These are phyloP conservation scores for Lasioglossum marginatum DNA, from an alignment of 2,888 invertebrate genomes.

Conservation along the genomic window DNA sequence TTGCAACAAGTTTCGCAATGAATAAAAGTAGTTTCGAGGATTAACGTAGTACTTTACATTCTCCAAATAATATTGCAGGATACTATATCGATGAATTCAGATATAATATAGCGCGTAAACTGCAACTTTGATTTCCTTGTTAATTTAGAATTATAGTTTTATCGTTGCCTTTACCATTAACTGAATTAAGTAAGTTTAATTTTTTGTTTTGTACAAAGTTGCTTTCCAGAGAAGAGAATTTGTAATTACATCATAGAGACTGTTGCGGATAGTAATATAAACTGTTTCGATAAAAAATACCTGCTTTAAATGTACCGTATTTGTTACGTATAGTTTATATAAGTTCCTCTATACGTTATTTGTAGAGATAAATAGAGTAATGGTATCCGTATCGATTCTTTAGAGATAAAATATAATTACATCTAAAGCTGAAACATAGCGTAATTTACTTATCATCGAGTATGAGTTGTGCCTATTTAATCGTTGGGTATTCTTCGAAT, in stretches of 20 bases:
- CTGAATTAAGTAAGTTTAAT: conserved; percentile 31
- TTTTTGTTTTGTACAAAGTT: not conserved
- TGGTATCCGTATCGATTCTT: not conserved
- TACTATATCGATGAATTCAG: not conserved
- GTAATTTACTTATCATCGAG: conserved; percentile 6
- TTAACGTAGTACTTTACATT: conserved; percentile 24
- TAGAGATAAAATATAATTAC: conserved; percentile 27
- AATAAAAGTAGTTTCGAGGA: conserved; percentile 40
- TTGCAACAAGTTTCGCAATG: conserved; percentile 34
- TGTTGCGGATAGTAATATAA: conserved; percentile 10
- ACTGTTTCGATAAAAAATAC: not conserved
- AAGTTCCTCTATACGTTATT: conserved; percentile 10
- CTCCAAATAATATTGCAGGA: conserved; percentile 15
- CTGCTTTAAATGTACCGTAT: conserved; percentile 5
- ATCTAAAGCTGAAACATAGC: conserved; percentile 18
- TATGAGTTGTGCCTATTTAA: conserved; percentile 63
- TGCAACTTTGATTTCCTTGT: conserved; percentile 38
- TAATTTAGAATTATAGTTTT: conserved; percentile 23
- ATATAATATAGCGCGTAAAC: conserved; percentile 49
- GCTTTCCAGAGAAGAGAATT: conserved; percentile 11
- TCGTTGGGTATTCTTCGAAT: conserved; percentile 15
- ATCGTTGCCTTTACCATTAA: conserved; percentile 29
- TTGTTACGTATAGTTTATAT: not conserved
- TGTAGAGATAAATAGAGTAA: conserved; percentile 2
- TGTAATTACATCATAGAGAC: not conserved